These are phyloP conservation scores for Drosophila lini DNA, from an alignment of 1,140 invertebrate species.

Conservation along the genomic window DNA sequence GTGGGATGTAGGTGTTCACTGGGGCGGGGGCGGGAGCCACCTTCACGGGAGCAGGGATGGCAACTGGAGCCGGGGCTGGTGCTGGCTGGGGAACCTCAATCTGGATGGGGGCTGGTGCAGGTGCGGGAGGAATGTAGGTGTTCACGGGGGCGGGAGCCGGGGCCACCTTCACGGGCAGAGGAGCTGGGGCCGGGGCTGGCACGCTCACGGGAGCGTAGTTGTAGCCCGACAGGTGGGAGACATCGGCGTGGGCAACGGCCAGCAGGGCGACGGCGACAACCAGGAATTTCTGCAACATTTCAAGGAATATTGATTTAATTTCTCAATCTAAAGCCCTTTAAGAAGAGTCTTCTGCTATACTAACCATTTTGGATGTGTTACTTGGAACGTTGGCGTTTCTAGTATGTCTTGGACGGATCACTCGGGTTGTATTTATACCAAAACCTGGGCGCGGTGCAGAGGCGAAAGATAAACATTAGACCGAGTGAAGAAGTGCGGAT, in stretches of 20 bases:
- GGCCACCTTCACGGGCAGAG: constrained; percentile 38
- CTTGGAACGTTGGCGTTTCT: constrained; percentile 53
- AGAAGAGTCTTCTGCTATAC: constrained; percentile 4
- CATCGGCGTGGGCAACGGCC: constrained; percentile 77
- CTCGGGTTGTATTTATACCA: constrained; percentile 65
- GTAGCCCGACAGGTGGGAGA: constrained; percentile 77
- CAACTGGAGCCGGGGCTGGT: constrained; percentile 37
- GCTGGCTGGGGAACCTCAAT: constrained; percentile 20
- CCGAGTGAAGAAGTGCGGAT: constrained; percentile 59
- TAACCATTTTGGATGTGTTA: constrained; percentile 69
- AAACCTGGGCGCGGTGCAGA: constrained; percentile 36
- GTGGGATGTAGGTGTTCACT: constrained; percentile 54
- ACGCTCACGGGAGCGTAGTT: constrained; percentile 66
- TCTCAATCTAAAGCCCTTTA: neutral
- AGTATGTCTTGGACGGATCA: constrained; percentile 43
- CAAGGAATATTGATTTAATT: neutral
- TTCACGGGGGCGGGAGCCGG: constrained; percentile 55
- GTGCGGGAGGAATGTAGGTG: constrained; percentile 54
- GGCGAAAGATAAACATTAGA: constrained; percentile 26
- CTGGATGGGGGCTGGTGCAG: constrained; percentile 29
- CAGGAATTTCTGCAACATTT: constrained; percentile 66
- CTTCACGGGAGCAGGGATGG: constrained; percentile 19
- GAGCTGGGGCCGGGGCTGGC: constrained; percentile 49
- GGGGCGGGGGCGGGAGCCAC: constrained; percentile 23
- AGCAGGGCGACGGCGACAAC: constrained; percentile 68